Base-by-base conservation (phyloP, 2,888 invertebrate species). In the Hypomecis atomaria region DNA sequence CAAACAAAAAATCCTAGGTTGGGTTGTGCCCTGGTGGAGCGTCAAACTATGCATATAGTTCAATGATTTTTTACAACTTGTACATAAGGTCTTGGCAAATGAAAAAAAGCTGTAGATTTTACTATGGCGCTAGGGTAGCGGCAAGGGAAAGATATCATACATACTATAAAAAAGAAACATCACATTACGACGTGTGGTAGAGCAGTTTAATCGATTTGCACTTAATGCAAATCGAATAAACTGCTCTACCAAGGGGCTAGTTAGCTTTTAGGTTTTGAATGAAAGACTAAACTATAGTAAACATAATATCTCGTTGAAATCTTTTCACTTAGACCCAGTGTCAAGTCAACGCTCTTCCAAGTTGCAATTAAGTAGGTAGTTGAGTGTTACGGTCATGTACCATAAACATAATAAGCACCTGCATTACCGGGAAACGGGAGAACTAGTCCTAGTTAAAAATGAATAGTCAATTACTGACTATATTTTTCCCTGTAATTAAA, bases 331-430 rank as follows among this genome's bases (percentile, higher is more conserved):
- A 59, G 33, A 23, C 65, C 53, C 56, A 65, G 73, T 77, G 78
- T 79, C 73, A 82, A 79, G 79, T 79, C 73, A 82, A 79, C 68
- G 80, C 69, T 79, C 79, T 68, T 74, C 59, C 71, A 66, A 70
- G 70, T 75, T 73, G 75, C 82, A 74, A 83, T 84, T 81, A 81
- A 78, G 75, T 76, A 70, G 78, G 74, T 76, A 71, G 78, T 81
- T 79, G 74, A 85, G 83, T 84, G 85, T 83, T 86, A 86, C 84
- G 84, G 87, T 84, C 82, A 86, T 79, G 79, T 73, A 64, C 74
- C 63, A 75, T 78, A 59, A 70, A 72, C 47, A 60, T 69, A 62
- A 65, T 60, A 50, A 63, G 65, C 58, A 69, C 50, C 60, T 62
- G 57, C 58, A 56, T 38, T 52, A 40, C 45, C 54, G 60, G 45